A percentile compares a stretch with the other conserved stretches of the same genome.
phyloP scores from a whole-genome alignment of 2,113 vertebrate genomes.

The Pachyramphus minor region DNA sequence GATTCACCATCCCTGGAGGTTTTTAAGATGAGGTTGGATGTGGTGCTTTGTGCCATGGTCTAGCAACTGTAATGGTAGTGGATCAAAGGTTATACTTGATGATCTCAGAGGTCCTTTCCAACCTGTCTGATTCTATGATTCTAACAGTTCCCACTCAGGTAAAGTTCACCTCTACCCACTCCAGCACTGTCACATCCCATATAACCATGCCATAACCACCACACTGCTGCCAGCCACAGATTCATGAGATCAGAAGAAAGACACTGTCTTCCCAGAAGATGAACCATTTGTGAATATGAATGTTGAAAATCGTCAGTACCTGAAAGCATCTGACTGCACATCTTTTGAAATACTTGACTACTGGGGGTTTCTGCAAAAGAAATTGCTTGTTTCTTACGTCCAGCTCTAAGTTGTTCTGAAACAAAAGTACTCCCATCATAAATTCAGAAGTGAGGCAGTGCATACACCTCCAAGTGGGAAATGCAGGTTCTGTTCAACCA shows the following conservation, averaged over 20 bases:
- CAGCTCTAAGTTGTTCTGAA: not conserved
- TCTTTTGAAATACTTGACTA: not conserved
- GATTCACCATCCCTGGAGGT: no score
- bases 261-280: not conserved
- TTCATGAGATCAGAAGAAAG: not conserved
- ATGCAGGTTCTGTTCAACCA: not conserved
- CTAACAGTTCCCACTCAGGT: not conserved
- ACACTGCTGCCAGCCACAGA: not conserved
- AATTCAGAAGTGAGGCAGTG: not conserved
- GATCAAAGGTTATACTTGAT: no score
- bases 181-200: not conserved
- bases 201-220: not conserved
- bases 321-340: not conserved
- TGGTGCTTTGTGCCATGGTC: no score
- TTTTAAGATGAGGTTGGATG: no score
- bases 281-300: not conserved
- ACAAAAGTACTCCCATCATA: not conserved
- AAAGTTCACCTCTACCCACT: not conserved
- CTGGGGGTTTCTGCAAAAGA: not conserved
- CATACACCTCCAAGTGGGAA: not conserved
- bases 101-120: no score
- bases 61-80: no score
- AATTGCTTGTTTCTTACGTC: not conserved
- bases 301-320: not conserved
- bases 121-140: no score